A percentile compares a stretch with the other conserved stretches of the same genome.
Conservation (phyloP, 2,888 invertebrate genomes). For the Pinctada fucata region DNA sequence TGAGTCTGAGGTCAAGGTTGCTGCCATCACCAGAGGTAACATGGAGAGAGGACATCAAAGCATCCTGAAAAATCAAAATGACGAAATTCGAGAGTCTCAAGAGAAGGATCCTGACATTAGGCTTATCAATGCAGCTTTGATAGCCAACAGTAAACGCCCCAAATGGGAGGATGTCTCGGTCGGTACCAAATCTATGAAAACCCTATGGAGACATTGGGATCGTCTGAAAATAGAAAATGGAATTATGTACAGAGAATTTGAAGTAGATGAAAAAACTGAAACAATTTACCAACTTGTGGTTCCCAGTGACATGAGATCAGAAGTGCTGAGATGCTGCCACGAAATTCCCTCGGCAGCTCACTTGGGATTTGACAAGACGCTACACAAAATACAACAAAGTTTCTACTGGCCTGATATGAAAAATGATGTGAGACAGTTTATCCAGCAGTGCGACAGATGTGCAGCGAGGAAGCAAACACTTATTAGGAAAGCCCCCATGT, state of each 20-base stretch:
- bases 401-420: slow-evolving; percentile 49
- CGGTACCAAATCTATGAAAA: slow-evolving; percentile 15
- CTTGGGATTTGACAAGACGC: slow-evolving; percentile 44
- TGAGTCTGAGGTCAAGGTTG: not conserved
- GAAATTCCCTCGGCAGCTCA: slow-evolving; percentile 49
- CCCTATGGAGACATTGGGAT: slow-evolving; percentile 21
- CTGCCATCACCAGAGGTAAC: not conserved
- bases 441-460: slow-evolving; percentile 42
- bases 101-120: not conserved
- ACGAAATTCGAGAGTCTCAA: not conserved
- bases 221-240: slow-evolving; percentile 9
- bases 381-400: slow-evolving; percentile 11
- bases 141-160: slow-evolving; percentile 14
- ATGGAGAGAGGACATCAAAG: no score
- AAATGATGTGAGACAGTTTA: not conserved
- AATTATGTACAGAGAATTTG: slow-evolving; percentile 14
- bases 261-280: slow-evolving; percentile 8
- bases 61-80: slow-evolving; percentile 1
- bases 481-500: slow-evolving; percentile 13
- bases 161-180: slow-evolving; percentile 31
- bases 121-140: not conserved
- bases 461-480: slow-evolving; percentile 29
- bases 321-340: slow-evolving; percentile 32
- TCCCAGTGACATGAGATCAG: slow-evolving; percentile 1
- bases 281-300: slow-evolving; percentile 21